Percentiles rank a stretch among this genome's conserved stretches.
Conservation (phyloP, 2,113 vertebrate species). For the Parus major region DNA sequence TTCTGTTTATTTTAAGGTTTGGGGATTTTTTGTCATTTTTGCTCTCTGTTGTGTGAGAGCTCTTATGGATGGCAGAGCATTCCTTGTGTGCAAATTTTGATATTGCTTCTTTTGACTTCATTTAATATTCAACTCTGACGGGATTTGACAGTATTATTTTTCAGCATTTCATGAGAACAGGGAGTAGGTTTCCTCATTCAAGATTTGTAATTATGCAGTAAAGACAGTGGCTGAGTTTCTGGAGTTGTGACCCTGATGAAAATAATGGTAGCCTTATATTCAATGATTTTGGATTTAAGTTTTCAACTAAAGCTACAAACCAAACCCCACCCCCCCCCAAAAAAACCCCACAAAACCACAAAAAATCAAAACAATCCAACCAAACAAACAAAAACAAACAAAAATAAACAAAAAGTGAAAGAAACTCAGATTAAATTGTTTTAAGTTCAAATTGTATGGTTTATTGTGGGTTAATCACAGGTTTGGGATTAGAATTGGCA, state of each 20-base stretch:
- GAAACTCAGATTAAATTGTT: background rate
- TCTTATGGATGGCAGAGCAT: background rate
- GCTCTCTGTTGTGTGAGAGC: background rate
- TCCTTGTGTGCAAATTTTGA: background rate
- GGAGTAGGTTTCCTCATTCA: background rate
- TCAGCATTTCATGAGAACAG: background rate
- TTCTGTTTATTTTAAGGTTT: background rate
- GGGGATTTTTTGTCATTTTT: rapidly evolving
- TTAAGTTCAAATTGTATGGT: rapidly evolving
- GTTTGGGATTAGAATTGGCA: background rate
- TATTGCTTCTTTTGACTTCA: background rate
- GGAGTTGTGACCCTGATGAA: background rate
- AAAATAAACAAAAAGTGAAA: background rate
- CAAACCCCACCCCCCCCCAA: no score
- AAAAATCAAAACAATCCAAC: background rate
- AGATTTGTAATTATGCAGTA: background rate
- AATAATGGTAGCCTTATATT: background rate
- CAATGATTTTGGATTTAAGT: background rate
- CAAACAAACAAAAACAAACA: background rate
- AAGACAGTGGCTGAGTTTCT: background rate
- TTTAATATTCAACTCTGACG: background rate
- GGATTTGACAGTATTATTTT: background rate
- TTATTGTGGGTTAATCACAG: background rate
- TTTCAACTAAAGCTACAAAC: background rate
- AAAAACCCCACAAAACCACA: background rate